Conservation (phyloP, 2,888 invertebrate species). For the Aricia artaxerxes region DNA sequence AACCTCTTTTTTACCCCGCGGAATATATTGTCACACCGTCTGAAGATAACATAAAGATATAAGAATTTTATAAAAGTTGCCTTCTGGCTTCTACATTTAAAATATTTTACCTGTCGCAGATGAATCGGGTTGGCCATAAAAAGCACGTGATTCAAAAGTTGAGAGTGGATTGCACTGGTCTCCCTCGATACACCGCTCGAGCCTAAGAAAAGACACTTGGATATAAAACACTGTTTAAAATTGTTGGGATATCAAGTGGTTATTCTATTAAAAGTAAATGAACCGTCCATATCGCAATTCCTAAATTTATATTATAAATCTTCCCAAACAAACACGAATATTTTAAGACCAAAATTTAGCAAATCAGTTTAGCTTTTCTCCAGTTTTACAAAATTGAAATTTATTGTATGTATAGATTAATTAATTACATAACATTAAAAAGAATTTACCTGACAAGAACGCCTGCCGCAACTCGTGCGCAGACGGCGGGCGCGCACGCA, state of each 20-base stretch:
- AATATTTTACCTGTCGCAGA: constrained; percentile 57
- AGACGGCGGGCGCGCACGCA: constrained; percentile 65
- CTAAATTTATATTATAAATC: too few species aligned
- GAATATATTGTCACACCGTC: too few species aligned
- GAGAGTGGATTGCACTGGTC: constrained; percentile 57
- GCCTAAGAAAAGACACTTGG: constrained; percentile 33
- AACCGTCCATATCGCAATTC: too few species aligned
- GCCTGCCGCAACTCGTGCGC: constrained; percentile 72
- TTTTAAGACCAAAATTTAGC: too few species aligned
- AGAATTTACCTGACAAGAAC: constrained; percentile 65
- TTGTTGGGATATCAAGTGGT: too few species aligned
- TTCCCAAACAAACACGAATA: too few species aligned
- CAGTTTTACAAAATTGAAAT: background rate
- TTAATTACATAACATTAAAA: background rate
- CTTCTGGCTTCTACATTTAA: background rate
- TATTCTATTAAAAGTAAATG: too few species aligned
- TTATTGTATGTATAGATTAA: background rate
- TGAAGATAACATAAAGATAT: background rate
- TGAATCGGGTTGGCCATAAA: constrained; percentile 74
- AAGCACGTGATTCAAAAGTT: constrained; percentile 64
- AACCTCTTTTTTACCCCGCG: too few species aligned
- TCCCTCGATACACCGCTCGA: constrained; percentile 47
- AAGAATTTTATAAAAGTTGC: background rate
- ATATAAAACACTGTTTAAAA: too few species aligned
- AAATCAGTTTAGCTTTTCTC: too few species aligned